Base-by-base conservation (phyloP, 2,113 vertebrate species). In the Asarcornis scutulata region DNA sequence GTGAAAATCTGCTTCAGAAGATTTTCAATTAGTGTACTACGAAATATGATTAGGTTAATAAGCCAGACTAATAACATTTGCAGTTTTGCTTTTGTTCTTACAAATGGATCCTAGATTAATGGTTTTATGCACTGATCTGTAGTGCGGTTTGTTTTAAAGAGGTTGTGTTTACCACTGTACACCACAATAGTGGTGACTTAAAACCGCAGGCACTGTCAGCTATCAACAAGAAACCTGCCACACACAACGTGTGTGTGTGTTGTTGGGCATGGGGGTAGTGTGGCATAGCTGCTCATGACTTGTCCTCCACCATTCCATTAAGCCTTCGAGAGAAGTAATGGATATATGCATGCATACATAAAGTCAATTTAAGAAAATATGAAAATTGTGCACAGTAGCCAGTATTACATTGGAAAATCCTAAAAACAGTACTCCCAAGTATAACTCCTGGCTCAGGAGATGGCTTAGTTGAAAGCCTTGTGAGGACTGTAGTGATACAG, bases 81-180 rank as follows among this genome's bases (percentile, higher is more conserved):
- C 2, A 38, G 12, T 11, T 83, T 83, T 74, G 52, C 73, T 87
- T 95, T 87, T 96, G 67, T 86, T 69, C 62, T 67, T 72, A 44
- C 66, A 94, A 96, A 88, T 77, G 86, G 92, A 83, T 77, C 55
- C 23, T 32, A 34, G 42, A 66, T 97, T 90, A 97, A 94, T n/a
- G 85, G 52, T 17, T 68, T 87, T 71, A 86, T 15, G 50, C 73
- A 40, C 50, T 36, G 26, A 73, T n/a, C 86, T 90, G 69, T 75
- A 12, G 42, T 7, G 56, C 1, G 36, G 69, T 42, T 91, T 78
- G 60, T 44, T 94, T 89, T 89, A 63, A 66, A 66, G 52, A 66
- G 27, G 26, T 32, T 22, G 71, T 17, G 31, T 71, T 82, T 68
- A 44, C 53, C 38, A 5, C 1, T 17, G 46, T 3, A 53, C 22